A percentile compares a stretch with the other conserved stretches of the same genome.
These are phyloP conservation scores for Porites lobata DNA, from an alignment of 92 coral and sea anemone genomes.

Conservation along the genomic window DNA sequence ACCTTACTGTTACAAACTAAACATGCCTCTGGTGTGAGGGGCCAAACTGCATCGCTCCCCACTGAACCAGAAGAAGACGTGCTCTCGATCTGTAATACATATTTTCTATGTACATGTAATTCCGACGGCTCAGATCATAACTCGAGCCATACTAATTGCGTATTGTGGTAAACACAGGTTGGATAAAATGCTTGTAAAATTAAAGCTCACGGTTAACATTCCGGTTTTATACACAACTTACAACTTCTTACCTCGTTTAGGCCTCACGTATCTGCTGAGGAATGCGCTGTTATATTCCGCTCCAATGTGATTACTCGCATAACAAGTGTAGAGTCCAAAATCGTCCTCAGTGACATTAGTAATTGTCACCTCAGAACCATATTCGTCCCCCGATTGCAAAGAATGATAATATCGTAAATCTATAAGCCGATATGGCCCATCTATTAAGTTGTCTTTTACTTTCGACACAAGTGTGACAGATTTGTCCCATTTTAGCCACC, in stretches of 20 bases:
- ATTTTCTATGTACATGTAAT: too few relatives aligned
- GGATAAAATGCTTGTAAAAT: too few relatives aligned
- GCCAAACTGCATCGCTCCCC: too few relatives aligned
- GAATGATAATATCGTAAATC: conserved; percentile 69
- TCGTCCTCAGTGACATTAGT: conserved; percentile 88
- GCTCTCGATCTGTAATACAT: too few relatives aligned
- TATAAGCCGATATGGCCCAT: conserved; percentile 61
- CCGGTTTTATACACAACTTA: too few relatives aligned
- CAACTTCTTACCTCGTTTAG: conserved; percentile 4
- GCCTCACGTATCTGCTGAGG: neutral
- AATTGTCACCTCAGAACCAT: conserved; percentile 78
- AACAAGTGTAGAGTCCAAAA: conserved; percentile 93
- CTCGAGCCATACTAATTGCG: too few relatives aligned
- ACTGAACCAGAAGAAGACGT: too few relatives aligned
- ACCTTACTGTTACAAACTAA: too few relatives aligned
- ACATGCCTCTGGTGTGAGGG: too few relatives aligned
- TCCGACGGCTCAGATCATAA: too few relatives aligned
- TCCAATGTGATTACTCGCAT: conserved; percentile 93
- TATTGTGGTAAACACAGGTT: too few relatives aligned
- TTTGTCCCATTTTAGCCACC: conserved; percentile 91
- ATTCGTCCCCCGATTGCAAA: conserved; percentile 40
- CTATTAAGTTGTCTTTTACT: conserved; percentile 11
- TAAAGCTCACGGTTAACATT: too few relatives aligned
- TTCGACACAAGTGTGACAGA: conserved; percentile 65
- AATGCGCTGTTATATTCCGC: conserved; percentile 82